These are phyloP conservation scores for Turdus rufiventris DNA, from an alignment of 2,113 vertebrate genomes.

Conservation along the genomic window DNA sequence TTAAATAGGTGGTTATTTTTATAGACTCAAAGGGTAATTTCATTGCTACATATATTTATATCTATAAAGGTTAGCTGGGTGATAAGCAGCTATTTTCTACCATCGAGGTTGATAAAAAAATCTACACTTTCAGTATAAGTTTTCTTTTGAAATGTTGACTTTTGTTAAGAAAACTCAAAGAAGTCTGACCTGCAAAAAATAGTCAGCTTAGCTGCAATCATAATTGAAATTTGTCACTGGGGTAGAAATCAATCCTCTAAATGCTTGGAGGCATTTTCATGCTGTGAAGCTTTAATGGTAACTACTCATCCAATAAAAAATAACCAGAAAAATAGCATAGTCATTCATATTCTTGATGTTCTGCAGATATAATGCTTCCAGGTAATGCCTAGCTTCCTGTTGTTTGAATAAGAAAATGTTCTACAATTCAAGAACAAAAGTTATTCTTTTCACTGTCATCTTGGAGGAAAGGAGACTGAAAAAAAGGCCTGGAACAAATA, in stretches of 20 bases:
- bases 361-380: background rate
- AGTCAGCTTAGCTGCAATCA: background rate
- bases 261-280: background rate
- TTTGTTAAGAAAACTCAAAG: background rate
- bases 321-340: background rate
- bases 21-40: background rate
- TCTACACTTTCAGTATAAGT: background rate
- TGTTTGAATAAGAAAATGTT: background rate
- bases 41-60: background rate
- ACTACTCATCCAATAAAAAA: background rate
- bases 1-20: background rate
- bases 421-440: background rate
- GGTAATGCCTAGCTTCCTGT: background rate
- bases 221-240: background rate
- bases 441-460: background rate
- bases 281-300: background rate
- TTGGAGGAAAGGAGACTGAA: background rate
- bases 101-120: background rate
- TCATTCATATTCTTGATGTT: background rate
- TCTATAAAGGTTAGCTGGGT: background rate
- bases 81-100: background rate
- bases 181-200: background rate
- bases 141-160: background rate
- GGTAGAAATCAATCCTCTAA: background rate
- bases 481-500: background rate